Base-by-base conservation (phyloP, 2,888 invertebrate genomes). In the Meiosimyza platycephala region DNA sequence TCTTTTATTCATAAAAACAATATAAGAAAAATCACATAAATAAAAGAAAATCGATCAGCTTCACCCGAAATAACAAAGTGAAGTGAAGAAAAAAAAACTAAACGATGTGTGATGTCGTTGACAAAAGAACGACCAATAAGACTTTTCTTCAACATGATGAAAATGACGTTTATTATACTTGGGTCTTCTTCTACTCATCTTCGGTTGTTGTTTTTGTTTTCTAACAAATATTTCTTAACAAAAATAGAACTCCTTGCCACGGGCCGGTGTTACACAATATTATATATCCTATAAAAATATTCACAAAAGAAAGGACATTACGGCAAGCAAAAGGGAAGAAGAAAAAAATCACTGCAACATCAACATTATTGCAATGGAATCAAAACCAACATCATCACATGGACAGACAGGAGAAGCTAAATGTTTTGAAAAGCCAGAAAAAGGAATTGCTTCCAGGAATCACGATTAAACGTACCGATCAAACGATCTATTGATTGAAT, bases 401-500 rank as follows among this genome's bases (percentile, higher is more conserved):
- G 62, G 55, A 72, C 48, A 71, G 67, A 76, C 77, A 72, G n/a
- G n/a, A 78, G 77, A 83, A 79, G 81, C 47, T 83, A 81, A 84
- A 84, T 84, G 82, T 84, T 83, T 82, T 83, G 83, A 84, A 84
- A 84, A 84, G 84, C 84, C 84, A 84, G 79, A 78, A 78, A 84
- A 84, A 81, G 83, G 81, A 84, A 84, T 84, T 84, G 82, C 82
- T 84, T 84, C 84, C 80, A 80, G 76, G 84, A 84, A 84, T 74
- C 50, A 59, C 16, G 57, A 33, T 54, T 22, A 52, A 70, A 70
- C 28, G 62, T 28, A n/a, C 63, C 60, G n/a, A 48, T 28, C 13
- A 28, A 73, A 62, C 75, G 74, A 74, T 72, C 40, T 40, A 75
- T 47, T 65, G 70, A 69, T 71, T 63, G 65, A 70, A 65, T 50